These are phyloP conservation scores for Drosophila parabipectinata DNA, from an alignment of 1,140 invertebrate species.

Conservation along the genomic window DNA sequence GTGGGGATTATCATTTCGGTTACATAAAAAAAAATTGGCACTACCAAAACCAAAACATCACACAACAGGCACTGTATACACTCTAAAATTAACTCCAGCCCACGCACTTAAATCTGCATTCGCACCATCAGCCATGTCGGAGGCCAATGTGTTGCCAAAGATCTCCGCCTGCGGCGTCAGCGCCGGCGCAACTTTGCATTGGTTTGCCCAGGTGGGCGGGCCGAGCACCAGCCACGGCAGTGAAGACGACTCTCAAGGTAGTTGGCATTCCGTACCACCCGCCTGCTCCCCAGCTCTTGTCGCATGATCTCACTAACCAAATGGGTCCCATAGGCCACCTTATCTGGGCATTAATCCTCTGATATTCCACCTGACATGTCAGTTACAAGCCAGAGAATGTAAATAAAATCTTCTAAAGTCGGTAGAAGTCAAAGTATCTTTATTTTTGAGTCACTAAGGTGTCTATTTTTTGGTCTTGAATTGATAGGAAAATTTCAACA, in stretches of 20 bases:
- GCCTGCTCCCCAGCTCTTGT: conserved; percentile 15
- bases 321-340: conserved; percentile 13
- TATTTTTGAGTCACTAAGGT: no score
- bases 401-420: background rate
- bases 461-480: background rate
- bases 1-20: conserved; percentile 40
- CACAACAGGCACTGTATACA: background rate
- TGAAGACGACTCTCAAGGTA: conserved; percentile 69
- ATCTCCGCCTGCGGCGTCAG: conserved; percentile 9
- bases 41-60: conserved; percentile 4
- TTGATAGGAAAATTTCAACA: background rate
- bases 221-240: conserved; percentile 9
- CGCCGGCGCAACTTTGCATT: conserved; percentile 50
- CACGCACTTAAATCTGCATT: conserved; percentile 32
- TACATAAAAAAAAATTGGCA: conserved; percentile 67
- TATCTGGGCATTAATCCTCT: conserved; percentile 26
- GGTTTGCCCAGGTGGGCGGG: conserved; percentile 69
- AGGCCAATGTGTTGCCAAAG: conserved; percentile 9
- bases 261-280: conserved; percentile 54
- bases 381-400: conserved; percentile 10
- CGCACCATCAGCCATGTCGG: conserved; percentile 30
- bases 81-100: conserved; percentile 46
- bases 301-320: conserved; percentile 60
- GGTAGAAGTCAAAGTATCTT: background rate
- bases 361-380: conserved; percentile 16